These are phyloP conservation scores for Bradypodion ventrale DNA, from an alignment of 2,797 vertebrate genomes.

Conservation along the genomic window DNA sequence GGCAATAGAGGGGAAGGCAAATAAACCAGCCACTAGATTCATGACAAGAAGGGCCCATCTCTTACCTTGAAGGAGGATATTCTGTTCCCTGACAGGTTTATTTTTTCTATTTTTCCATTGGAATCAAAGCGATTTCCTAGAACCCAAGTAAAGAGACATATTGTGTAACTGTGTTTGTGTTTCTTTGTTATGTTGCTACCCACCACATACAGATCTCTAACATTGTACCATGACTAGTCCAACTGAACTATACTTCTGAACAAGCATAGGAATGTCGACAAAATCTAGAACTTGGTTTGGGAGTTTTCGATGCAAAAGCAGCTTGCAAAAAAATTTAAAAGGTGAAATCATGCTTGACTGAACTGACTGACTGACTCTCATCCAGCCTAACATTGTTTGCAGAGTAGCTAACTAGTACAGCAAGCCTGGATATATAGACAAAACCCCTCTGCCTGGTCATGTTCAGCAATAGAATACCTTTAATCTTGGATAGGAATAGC, in stretches of 20 bases:
- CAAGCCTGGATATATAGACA: no score
- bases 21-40: background rate
- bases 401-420: no score
- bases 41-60: slow-evolving; percentile 33
- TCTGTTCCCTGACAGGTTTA: slow-evolving; percentile 90
- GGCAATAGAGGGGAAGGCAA: background rate
- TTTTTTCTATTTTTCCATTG: slow-evolving; percentile 80
- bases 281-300: background rate
- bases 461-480: no score
- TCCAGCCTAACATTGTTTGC: background rate
- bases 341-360: background rate
- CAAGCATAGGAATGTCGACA: background rate
- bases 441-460: no score
- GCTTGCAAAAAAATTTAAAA: background rate
- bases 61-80: slow-evolving; percentile 88
- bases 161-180: background rate
- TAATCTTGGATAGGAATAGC: no score
- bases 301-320: background rate
- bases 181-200: background rate
- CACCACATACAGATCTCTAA: background rate
- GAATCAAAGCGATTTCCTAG: slow-evolving; percentile 78
- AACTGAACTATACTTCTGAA: background rate
- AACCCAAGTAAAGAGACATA: slow-evolving; percentile 36
- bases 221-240: background rate
- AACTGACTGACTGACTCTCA: background rate